Base-by-base conservation (phyloP, 2,113 vertebrate species). In the Axis porcinus region DNA sequence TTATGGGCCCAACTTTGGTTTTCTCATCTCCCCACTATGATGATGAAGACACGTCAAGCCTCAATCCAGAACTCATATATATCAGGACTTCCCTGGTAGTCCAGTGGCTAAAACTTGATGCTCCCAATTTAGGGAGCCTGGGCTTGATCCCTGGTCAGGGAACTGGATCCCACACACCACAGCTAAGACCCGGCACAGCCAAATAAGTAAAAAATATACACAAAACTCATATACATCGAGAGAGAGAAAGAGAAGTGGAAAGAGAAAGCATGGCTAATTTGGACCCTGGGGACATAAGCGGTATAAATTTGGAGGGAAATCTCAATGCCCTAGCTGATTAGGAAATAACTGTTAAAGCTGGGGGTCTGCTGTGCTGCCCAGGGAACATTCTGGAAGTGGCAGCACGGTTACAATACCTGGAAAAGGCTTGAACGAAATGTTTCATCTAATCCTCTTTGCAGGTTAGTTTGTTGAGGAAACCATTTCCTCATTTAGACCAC, bases 381-480 rank as follows among this genome's bases (percentile, higher is more conserved):
- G 11, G 78, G 9, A n/a, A 47, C 2, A 27, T 2, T 54, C 16
- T 3, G 11, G 52, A 60, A 47, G 17, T 3, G n/a, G 60, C 45
- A 25, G n/a, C 21, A 0, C 1, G 14, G 19, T 45, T 6, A 1
- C 21, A 10, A 2, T 5, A 10, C 64, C 60, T 8, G 64, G 16
- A 64, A 17, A 28, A 74, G 83, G 30, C 91, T 17, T 14, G 4
- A 21, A 25, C 6, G 30, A 57, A n/a, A 57, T n/a, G 8, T 54
- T 23, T 54, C n/a, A 0, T 40, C 54, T 40, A 10, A 25, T 16
- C 30, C n/a, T 21, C 4, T 78, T 55, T 27, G 40, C 14, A 15
- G 58, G 40, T 54, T 7, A 36, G 81, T 70, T 43, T 5, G 12
- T 28, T 28, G n/a, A 58, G 23, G 47, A 92, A 92, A 70, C 5